A percentile compares a stretch with the other conserved stretches of the same genome.
These are phyloP conservation scores for Agriopis marginaria DNA, from an alignment of 2,888 invertebrate species.

Conservation along the genomic window DNA sequence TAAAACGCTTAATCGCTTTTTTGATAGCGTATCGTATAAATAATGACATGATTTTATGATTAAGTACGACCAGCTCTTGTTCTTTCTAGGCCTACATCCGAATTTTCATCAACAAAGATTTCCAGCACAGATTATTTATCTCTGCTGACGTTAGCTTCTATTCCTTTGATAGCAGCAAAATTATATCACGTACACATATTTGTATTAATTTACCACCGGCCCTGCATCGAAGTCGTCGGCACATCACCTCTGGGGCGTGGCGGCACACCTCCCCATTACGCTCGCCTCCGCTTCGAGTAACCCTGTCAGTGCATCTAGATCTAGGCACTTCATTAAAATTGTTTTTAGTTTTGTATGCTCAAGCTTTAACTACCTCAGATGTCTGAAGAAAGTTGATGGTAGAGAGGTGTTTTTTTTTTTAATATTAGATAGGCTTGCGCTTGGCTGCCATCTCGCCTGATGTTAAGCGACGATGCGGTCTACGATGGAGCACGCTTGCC, in stretches of 20 bases:
- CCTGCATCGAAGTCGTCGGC: slow-evolving; percentile 55
- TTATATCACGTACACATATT: slow-evolving; percentile 13
- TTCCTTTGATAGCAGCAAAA: not conserved
- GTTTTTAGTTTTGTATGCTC: slow-evolving; percentile 35
- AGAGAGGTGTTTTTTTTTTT: too few relatives aligned
- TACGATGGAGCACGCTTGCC: too few relatives aligned
- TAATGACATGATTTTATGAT: too few relatives aligned
- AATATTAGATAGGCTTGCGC: too few relatives aligned
- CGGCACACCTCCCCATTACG: slow-evolving; percentile 83
- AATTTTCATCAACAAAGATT: not conserved
- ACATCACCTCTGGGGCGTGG: slow-evolving; percentile 72
- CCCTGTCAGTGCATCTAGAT: slow-evolving; percentile 25
- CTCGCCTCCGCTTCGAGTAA: slow-evolving; percentile 42
- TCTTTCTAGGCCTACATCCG: not conserved
- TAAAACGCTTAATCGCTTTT: too few relatives aligned
- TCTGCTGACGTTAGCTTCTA: not conserved
- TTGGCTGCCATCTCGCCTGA: too few relatives aligned
- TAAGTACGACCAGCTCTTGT: not conserved
- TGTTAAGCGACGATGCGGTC: too few relatives aligned
- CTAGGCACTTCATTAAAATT: slow-evolving; percentile 42
- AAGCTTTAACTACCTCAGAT: slow-evolving; percentile 21
- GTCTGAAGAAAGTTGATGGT: not conserved
- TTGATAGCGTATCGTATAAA: too few relatives aligned
- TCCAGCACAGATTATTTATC: not conserved
- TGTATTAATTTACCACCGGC: slow-evolving; percentile 23